These are phyloP conservation scores for Drosophila ohnishii DNA, from an alignment of 1,140 invertebrate genomes.

Conservation along the genomic window DNA sequence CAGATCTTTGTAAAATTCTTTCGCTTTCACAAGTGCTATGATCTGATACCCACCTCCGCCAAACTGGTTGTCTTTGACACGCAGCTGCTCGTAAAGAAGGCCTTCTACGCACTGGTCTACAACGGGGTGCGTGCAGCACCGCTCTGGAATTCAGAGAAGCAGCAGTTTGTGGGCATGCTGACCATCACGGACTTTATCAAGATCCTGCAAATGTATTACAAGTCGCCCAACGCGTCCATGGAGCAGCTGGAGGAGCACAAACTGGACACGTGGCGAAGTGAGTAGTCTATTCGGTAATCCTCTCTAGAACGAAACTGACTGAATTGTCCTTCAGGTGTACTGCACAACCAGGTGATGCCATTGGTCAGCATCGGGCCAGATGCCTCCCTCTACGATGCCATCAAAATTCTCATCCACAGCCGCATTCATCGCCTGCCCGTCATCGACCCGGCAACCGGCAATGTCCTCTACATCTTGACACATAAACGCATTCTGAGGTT, in stretches of 20 bases:
- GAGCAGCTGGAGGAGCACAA: slow-evolving; percentile 99
- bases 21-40: slow-evolving; percentile 99
- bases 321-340: slow-evolving; percentile 86
- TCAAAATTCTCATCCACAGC: slow-evolving; percentile 95
- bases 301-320: slow-evolving; percentile 14
- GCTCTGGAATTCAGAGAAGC: slow-evolving; percentile 96
- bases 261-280: slow-evolving; percentile 96
- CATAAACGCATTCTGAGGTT: slow-evolving; percentile 99
- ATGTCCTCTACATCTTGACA: slow-evolving; percentile 99
- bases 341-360: slow-evolving; percentile 91
- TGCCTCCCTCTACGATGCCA: slow-evolving; percentile 95
- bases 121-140: slow-evolving; percentile 99
- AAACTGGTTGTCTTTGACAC: slow-evolving; percentile 99
- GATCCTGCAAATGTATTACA: slow-evolving; percentile 99
- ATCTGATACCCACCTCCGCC: slow-evolving; percentile 99
- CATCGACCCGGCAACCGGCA: slow-evolving; percentile 96
- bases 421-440: slow-evolving; percentile 98
- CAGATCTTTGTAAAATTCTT: slow-evolving; percentile 99
- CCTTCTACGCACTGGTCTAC: slow-evolving; percentile 99
- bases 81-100: slow-evolving; percentile 99
- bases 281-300: slow-evolving; percentile 67
- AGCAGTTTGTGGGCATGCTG: slow-evolving; percentile 98
- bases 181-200: slow-evolving; percentile 99
- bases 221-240: slow-evolving; percentile 94
- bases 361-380: slow-evolving; percentile 94